Evolutionary conservation across 2,797 vertebrate genomes (phyloP).

Genomic region (Poecilia velifera): DNA sequence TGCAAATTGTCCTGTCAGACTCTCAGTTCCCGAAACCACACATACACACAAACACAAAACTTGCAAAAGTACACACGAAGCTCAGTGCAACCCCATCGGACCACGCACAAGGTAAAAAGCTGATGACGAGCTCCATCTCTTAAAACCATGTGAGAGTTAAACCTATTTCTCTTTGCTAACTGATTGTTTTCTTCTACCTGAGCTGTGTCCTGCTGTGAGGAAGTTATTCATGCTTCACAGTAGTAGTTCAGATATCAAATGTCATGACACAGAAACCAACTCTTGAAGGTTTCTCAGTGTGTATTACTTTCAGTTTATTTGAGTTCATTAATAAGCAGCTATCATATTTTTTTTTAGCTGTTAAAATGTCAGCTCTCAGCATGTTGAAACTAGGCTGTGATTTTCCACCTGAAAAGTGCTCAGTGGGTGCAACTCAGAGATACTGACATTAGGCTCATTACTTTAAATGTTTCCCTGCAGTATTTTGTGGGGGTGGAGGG

Average conservation of each 20-base stretch:
- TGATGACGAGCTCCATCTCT: too few relatives aligned
- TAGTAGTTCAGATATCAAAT: background rate
- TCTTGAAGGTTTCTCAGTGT: background rate
- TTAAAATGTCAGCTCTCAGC: background rate
- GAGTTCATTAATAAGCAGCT: background rate
- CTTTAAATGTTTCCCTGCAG: background rate
- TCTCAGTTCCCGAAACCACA: too few relatives aligned
- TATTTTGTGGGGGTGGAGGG: background rate
- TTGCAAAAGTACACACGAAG: too few relatives aligned
- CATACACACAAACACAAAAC: too few relatives aligned
- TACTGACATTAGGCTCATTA: background rate
- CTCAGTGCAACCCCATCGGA: too few relatives aligned
- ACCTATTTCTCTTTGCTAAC: background rate
- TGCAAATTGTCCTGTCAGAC: too few relatives aligned
- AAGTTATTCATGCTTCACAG: background rate
- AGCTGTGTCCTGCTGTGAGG: background rate
- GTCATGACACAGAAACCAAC: conserved; percentile 4
- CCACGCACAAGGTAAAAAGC: too few relatives aligned
- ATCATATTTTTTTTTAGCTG: background rate
- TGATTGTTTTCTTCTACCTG: background rate
- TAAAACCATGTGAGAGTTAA: background rate
- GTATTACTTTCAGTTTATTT: background rate
- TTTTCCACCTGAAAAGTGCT: background rate
- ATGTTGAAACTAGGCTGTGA: background rate
- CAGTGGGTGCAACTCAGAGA: background rate